Conservation (phyloP, 2,113 vertebrate genomes). For the Burhinus bistriatus region DNA sequence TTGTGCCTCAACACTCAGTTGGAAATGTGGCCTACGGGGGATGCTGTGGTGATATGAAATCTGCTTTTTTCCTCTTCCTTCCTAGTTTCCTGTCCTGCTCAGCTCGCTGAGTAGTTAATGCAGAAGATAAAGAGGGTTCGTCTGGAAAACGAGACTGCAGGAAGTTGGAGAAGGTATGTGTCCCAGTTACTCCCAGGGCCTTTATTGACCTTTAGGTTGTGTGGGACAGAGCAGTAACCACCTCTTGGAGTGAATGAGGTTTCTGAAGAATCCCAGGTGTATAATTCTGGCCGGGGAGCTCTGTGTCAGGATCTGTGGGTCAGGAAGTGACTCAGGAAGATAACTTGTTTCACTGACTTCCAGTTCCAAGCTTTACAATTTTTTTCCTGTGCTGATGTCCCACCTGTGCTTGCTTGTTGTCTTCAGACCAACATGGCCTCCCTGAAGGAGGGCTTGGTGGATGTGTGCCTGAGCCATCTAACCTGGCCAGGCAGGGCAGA, state of each 20-base stretch:
- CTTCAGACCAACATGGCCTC: background rate
- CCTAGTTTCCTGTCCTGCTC: constrained; percentile 81
- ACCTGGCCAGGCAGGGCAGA: background rate
- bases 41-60: background rate
- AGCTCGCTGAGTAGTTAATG: constrained; percentile 85
- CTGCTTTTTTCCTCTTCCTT: background rate
- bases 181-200: background rate
- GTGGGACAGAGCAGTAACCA: background rate
- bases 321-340: constrained; percentile 24
- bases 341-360: background rate
- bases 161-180: constrained; percentile 83
- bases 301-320: background rate
- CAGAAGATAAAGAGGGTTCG: constrained; percentile 93
- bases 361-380: background rate
- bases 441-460: background rate
- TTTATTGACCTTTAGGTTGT: background rate
- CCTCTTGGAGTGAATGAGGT: background rate
- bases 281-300: background rate
- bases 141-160: constrained; percentile 84
- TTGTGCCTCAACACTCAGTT: background rate
- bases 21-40: background rate
- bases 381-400: background rate
- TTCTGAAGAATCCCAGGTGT: background rate
- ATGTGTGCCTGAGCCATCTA: background rate
- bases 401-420: background rate